phyloP scores from a whole-genome alignment of 2,797 vertebrate species.

The Remorina albescens region DNA sequence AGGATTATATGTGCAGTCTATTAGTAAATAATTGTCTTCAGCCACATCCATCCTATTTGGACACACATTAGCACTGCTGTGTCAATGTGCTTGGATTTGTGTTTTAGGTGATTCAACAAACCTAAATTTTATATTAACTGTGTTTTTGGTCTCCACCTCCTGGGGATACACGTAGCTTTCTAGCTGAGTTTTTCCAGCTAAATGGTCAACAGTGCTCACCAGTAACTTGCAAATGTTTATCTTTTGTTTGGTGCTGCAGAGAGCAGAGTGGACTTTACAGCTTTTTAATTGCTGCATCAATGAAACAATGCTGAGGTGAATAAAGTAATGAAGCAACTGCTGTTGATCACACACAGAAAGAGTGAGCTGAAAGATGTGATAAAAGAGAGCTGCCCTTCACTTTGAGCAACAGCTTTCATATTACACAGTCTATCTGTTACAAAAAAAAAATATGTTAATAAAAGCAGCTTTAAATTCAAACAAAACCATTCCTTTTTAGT shows the following conservation, averaged over 20 bases:
- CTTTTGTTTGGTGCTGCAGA: not conserved
- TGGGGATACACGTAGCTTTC: not conserved
- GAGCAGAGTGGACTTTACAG: no score
- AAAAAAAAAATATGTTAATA: not conserved
- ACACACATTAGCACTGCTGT: not conserved
- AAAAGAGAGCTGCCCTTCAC: not conserved
- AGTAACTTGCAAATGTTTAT: not conserved
- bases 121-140: not conserved
- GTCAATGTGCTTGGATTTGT: not conserved
- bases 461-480: constrained; percentile 3
- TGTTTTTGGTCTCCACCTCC: not conserved
- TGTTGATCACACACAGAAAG: not conserved
- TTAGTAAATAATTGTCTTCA: not conserved
- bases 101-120: not conserved
- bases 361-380: not conserved
- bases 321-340: not conserved
- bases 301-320: no score
- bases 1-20: not conserved
- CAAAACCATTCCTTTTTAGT: not conserved
- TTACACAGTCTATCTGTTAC: not conserved
- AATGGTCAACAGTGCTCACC: not conserved
- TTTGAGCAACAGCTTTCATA: not conserved
- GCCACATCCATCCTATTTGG: not conserved
- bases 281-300: not conserved
- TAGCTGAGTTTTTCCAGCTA: no score